Evolutionary conservation across 53 echinoderm and acorn worm genomes (phyloP).

Genomic region (Stichopus horrens): DNA sequence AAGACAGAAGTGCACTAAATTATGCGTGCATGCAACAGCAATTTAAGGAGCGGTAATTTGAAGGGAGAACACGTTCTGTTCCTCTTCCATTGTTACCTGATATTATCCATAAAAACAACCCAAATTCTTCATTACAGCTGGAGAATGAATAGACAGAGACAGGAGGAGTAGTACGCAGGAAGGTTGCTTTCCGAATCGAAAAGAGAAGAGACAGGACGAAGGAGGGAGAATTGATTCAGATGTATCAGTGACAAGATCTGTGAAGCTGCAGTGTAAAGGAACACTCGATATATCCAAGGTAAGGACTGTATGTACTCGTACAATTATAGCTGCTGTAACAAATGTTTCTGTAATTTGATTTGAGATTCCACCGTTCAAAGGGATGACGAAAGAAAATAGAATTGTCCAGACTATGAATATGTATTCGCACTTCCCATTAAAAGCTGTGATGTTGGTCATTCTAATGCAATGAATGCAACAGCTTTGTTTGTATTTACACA

Average conservation of each 20-base stretch:
- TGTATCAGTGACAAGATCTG: neutral
- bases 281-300: neutral
- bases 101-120: constrained; percentile 36
- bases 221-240: neutral
- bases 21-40: constrained; percentile 47
- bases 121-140: constrained; percentile 27
- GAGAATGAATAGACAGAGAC: neutral
- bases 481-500: too few relatives aligned
- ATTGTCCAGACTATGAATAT: too few relatives aligned
- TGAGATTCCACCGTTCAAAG: too few relatives aligned
- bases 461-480: too few relatives aligned
- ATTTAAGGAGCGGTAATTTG: constrained; percentile 41
- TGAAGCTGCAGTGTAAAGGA: neutral
- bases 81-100: constrained; percentile 40
- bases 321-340: too few relatives aligned
- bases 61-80: constrained; percentile 38
- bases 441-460: too few relatives aligned
- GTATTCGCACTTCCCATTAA: too few relatives aligned
- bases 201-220: neutral
- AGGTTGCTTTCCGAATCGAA: neutral
- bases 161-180: neutral
- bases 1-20: constrained; percentile 40
- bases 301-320: neutral
- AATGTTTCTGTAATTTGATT: too few relatives aligned
- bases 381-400: too few relatives aligned